Evolutionary conservation across 2,797 vertebrate species (phyloP).

Genomic region (Carapus acus): DNA sequence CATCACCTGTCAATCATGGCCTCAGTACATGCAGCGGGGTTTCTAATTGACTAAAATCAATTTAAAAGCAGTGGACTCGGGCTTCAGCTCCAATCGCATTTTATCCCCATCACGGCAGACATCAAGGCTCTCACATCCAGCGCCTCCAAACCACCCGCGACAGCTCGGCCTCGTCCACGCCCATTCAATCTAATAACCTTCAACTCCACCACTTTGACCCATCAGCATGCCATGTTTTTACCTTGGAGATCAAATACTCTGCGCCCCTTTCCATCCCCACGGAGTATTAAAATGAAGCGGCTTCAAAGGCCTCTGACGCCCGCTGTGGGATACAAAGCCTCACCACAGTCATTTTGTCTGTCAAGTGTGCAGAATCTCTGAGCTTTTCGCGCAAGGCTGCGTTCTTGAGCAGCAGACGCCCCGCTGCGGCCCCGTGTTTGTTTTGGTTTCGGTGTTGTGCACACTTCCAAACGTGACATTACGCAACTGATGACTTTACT

Average conservation of each 20-base stretch:
- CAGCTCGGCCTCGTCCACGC: conserved; percentile 48
- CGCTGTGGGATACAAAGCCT: conserved; percentile 40
- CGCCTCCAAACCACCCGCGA: conserved; percentile 37
- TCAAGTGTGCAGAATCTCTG: conserved; percentile 38
- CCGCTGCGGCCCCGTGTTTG: too few species aligned
- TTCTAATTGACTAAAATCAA: conserved; percentile 60
- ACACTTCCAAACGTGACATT: too few species aligned
- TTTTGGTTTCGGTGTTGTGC: too few species aligned
- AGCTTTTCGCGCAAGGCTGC: too few species aligned
- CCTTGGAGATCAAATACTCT: conserved; percentile 58
- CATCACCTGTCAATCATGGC: conserved; percentile 51
- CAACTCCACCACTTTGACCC: conserved; percentile 42
- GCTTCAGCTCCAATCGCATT: conserved; percentile 53
- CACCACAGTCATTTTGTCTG: conserved; percentile 19
- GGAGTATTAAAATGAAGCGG: conserved; percentile 52
- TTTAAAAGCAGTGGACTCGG: conserved; percentile 37
- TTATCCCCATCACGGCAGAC: conserved; percentile 48
- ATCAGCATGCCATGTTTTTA: conserved; percentile 41
- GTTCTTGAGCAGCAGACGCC: too few species aligned
- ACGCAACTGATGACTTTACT: too few species aligned
- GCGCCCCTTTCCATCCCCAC: conserved; percentile 33
- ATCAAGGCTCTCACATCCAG: conserved; percentile 52
- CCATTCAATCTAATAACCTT: conserved; percentile 62
- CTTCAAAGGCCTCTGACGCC: conserved; percentile 52
- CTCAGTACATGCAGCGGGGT: conserved; percentile 37